Evolutionary conservation across 2,797 vertebrate species (phyloP), one percentile per base, ranked within the genome.

Genomic region (Sebastes iracundus): DNA sequence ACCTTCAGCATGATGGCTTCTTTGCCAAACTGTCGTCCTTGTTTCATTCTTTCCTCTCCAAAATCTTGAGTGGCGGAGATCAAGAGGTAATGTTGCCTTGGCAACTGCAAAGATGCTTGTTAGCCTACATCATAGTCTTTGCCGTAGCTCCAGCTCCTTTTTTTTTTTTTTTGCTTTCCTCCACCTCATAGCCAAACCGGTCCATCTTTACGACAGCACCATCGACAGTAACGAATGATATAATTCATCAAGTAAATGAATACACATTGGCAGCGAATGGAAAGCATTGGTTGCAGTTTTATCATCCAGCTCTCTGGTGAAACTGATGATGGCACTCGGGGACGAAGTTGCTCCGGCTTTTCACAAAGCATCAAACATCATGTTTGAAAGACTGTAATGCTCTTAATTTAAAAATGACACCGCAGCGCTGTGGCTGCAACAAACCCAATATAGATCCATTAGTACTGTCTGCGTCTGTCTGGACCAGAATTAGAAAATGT

Each of bases 21-120:
- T 94, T 97, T 95, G 96, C 96, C 95, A 97, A 96, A 96, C 89
- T 97, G 94, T 92, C 91, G 84, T 96, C 95, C 94, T 67, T 93
- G 90, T 94, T 98, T 96, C 96, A 91, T 96, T 96, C 91, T 94
- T 94, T 97, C 95, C 76, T 97, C 94, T 95, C 96, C 90, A 87
- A 88, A 90, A 90, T 96, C 90, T 72, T 94, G 94, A 92, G 93
- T 93, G 94, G 89, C 78, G 75, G 90, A 91, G 91, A 90, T 91
- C 87, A 85, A 60, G 95, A 98, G 97, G 97, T 97, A 97, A 97
- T 5, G 92, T 91, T 89, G 78, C 89, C 71, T n/a, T 55, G 83
- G 92, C 86, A 91, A 93, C 85, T 55, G 84, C 8, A 30, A 33
- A 59, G 87, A 88, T 82, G 77, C 82, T 91, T 52, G 68, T 80